Conservation (phyloP, 1,140 invertebrate species). For the Papilio helenus region DNA sequence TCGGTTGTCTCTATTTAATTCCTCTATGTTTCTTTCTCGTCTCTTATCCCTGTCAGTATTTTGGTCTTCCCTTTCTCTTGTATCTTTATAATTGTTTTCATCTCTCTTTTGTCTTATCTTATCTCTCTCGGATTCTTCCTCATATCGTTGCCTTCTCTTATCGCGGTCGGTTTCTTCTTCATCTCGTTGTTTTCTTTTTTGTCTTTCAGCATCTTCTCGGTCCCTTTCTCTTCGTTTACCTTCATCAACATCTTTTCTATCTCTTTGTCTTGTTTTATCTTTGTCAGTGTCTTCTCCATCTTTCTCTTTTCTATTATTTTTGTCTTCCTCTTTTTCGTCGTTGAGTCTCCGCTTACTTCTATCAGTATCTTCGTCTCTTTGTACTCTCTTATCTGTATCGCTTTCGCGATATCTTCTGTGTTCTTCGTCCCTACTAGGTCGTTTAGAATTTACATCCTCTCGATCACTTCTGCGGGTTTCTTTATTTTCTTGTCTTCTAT, state of each 20-base stretch:
- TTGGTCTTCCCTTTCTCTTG: neutral
- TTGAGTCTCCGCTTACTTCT: constrained; percentile 10
- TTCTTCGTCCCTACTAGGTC: constrained; percentile 28
- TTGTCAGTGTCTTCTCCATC: constrained; percentile 23
- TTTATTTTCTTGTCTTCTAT: constrained; percentile 28
- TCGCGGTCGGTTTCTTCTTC: constrained; percentile 16
- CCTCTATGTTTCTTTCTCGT: constrained; percentile 10
- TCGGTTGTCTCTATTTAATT: neutral
- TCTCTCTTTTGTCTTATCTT: constrained; percentile 1
- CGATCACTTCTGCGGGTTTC: constrained; percentile 22
- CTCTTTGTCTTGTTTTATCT: constrained; percentile 25
- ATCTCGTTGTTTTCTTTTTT: constrained; percentile 28
- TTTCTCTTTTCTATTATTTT: constrained; percentile 16
- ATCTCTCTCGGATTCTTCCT: neutral
- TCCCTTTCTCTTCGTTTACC: neutral
- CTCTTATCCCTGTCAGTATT: neutral
- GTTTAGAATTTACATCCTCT: constrained; percentile 36
- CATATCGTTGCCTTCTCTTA: neutral
- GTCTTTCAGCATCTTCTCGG: neutral
- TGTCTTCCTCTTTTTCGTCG: constrained; percentile 1
- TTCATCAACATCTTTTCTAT: neutral
- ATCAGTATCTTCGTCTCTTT: constrained; percentile 9
- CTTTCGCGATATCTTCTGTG: constrained; percentile 18
- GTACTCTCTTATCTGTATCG: constrained; percentile 24
- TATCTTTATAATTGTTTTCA: constrained; percentile 18